phyloP scores from a whole-genome alignment of 92 coral and sea anemone genomes.

The Blastomussa wellsi region DNA sequence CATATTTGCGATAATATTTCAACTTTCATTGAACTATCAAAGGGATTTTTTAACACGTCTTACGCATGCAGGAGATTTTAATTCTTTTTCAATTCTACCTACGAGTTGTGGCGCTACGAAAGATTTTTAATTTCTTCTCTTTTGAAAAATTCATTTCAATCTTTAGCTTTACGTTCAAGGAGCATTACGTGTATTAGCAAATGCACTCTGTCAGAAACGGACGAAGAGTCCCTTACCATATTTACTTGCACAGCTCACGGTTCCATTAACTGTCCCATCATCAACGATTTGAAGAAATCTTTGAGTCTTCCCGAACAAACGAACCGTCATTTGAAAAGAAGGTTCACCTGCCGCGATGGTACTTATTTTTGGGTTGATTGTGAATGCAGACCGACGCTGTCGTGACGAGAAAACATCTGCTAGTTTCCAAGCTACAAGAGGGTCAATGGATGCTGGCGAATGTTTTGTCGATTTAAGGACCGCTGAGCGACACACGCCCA shows the following conservation, averaged over 20 bases:
- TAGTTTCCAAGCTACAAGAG: constrained; percentile 8
- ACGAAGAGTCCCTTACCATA: constrained; percentile 22
- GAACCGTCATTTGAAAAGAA: constrained; percentile 1
- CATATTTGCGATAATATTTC: no score
- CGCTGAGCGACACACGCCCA: constrained; percentile 16
- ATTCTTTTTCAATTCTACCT: no score
- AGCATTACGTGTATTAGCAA: background rate
- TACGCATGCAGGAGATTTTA: no score
- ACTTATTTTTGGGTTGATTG: constrained; percentile 11
- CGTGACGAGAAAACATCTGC: background rate
- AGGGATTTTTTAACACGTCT: no score
- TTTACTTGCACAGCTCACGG: constrained; percentile 25
- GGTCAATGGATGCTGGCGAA: constrained; percentile 13
- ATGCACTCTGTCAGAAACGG: background rate
- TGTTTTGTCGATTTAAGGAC: background rate
- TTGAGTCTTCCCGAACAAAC: constrained; percentile 36
- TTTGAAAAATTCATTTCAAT: no score
- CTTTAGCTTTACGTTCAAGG: no score
- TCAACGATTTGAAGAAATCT: constrained; percentile 41
- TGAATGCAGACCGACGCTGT: background rate
- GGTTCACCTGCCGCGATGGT: background rate
- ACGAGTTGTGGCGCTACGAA: no score
- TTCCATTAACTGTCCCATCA: constrained; percentile 51
- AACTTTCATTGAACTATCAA: no score
- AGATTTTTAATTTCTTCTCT: no score